Evolutionary conservation across 2,113 vertebrate genomes (phyloP).

Genomic region (Rattus rattus): DNA sequence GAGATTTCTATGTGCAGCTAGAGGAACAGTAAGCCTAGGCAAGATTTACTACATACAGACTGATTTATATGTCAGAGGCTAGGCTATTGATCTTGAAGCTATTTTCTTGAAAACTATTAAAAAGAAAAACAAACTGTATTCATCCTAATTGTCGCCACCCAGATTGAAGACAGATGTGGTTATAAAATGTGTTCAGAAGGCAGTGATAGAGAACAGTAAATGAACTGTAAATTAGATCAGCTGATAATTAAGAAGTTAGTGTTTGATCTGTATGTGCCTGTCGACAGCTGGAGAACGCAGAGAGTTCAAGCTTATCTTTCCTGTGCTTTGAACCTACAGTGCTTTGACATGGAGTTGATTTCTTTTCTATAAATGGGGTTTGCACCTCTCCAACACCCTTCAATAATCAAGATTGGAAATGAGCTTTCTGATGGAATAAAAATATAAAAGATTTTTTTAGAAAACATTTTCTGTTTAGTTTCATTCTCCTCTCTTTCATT

Average conservation of each 20-base stretch:
- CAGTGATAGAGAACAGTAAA: slow-evolving; percentile 73
- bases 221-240: slow-evolving; percentile 76
- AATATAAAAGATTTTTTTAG: neutral
- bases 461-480: neutral
- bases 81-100: slow-evolving; percentile 39
- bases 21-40: neutral
- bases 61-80: slow-evolving; percentile 43
- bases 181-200: slow-evolving; percentile 35
- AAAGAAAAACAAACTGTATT: neutral
- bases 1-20: neutral
- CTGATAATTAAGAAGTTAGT: slow-evolving; percentile 53
- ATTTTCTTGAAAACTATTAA: slow-evolving; percentile 45
- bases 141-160: slow-evolving; percentile 32
- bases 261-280: neutral
- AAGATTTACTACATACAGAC: slow-evolving; percentile 3
- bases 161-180: slow-evolving; percentile 51
- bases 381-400: neutral
- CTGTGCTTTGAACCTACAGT: accelerated
- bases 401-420: neutral
- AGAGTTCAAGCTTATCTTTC: neutral
- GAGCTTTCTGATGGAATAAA: neutral
- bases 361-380: neutral
- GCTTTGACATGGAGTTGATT: slow-evolving; percentile 2
- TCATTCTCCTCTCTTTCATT: neutral
- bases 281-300: neutral